Evolutionary conservation across 2,888 invertebrate species (phyloP), one percentile per base, ranked within the genome.

Genomic region (Agrotis segetum): DNA sequence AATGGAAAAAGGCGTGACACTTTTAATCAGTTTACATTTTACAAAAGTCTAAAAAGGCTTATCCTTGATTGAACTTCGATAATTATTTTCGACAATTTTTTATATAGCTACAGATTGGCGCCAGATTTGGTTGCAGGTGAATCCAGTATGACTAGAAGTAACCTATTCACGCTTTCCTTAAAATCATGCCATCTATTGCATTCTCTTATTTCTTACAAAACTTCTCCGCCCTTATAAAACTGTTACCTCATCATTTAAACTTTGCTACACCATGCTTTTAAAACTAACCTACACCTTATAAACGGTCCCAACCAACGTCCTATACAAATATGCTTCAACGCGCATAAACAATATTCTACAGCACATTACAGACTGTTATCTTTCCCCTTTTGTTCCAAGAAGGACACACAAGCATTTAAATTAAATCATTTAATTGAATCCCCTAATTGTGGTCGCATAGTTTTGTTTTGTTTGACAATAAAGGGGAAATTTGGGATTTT

Each of bases 301-400:
- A 78, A 79, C 80, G 71, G 70, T 11, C 53, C 79, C 80, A 75
- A 62, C 60, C 53, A 44, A 47, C 34, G 52, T 40, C 59, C 53
- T 64, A 72, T 67, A 89, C 86, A 88, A 91, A 88, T 87, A 77
- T 86, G 86, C 88, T 86, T 88, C 86, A 85, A 86, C 89, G 89
- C 90, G 84, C 85, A 77, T 44, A 67, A 88, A 91, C 88, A 92
- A 90, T 92, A 90, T 88, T 88, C 88, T 83, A 82, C 86, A 89
- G 88, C 86, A 90, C 62, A 82, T 79, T 74, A 64, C 83, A 88
- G 89, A 88, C 88, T 55, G 88, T 90, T 90, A 90, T 91, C 88
- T 88, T 87, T 86, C 74, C 79, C 87, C 34, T 88, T 89, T 89
- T 91, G 90, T 91, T 56, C 3, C 14, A 5, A 55, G 74, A 71